A percentile compares a stretch with the other conserved stretches of the same genome.
These are phyloP conservation scores for Ommatoiulus sabulosus DNA, from an alignment of 2,888 invertebrate genomes.

Conservation along the genomic window DNA sequence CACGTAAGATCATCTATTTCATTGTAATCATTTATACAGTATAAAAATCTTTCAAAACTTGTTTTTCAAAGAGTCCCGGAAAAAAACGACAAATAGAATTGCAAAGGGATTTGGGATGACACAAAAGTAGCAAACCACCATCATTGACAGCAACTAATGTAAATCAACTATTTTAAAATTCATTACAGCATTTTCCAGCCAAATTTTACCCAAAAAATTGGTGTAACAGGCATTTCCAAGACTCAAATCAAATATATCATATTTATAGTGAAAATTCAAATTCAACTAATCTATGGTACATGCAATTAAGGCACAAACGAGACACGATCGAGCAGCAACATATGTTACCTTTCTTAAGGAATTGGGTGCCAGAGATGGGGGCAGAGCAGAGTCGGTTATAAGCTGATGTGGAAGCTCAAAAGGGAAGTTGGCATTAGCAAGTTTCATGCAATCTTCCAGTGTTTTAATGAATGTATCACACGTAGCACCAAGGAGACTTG, in stretches of 20 bases:
- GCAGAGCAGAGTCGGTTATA: slow-evolving; percentile 64
- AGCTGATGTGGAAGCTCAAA: slow-evolving; percentile 66
- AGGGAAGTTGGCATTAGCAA: slow-evolving; percentile 65
- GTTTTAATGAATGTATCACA: slow-evolving; percentile 87
- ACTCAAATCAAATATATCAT: background rate
- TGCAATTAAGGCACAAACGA: background rate
- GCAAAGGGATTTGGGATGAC: background rate
- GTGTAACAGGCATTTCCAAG: background rate
- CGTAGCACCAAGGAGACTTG: slow-evolving; percentile 79
- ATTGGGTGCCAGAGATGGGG: slow-evolving; percentile 56
- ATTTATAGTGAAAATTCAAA: background rate
- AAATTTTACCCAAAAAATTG: background rate
- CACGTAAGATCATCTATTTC: no score
- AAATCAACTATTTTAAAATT: no score
- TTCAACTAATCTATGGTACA: background rate
- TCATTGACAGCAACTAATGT: background rate
- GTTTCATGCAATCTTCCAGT: slow-evolving; percentile 81
- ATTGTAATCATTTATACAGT: no score
- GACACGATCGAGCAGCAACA: background rate
- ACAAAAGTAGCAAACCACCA: slow-evolving; percentile 29
- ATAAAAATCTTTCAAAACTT: background rate
- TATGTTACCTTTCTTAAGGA: slow-evolving; percentile 54
- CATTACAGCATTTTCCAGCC: background rate
- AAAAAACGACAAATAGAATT: background rate
- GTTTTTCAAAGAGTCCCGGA: background rate